Conservation (phyloP, 2,888 invertebrate genomes). For the Drosophila mayaguana region DNA sequence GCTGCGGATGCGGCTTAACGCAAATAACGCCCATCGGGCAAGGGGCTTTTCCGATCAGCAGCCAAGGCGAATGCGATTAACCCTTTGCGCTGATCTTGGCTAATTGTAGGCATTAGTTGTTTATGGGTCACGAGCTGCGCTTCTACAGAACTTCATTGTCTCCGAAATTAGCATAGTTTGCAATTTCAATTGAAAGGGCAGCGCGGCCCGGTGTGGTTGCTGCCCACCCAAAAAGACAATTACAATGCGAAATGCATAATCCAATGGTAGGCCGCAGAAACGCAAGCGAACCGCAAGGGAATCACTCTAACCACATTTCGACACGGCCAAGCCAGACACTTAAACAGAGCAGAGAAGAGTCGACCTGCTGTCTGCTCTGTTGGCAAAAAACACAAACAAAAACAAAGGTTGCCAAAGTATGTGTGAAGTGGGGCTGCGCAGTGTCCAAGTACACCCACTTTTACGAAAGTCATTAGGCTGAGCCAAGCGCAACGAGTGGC, state of each 20-base stretch:
- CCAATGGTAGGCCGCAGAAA: slow-evolving; percentile 69
- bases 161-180: slow-evolving; percentile 68
- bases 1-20: slow-evolving; percentile 67
- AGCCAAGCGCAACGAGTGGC: slow-evolving; percentile 46
- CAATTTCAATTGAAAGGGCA: slow-evolving; percentile 63
- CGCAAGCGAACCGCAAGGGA: slow-evolving; percentile 2
- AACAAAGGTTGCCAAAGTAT: slow-evolving; percentile 6
- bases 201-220: slow-evolving; percentile 1
- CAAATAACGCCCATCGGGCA: slow-evolving; percentile 61
- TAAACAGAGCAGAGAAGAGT: not conserved
- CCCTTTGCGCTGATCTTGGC: slow-evolving; percentile 50
- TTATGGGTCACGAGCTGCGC: slow-evolving; percentile 70
- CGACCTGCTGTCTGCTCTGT: slow-evolving; percentile 48
- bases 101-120: slow-evolving; percentile 81
- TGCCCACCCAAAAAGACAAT: slow-evolving; percentile 52
- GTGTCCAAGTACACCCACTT: slow-evolving; percentile 68
- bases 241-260: slow-evolving; percentile 60
- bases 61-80: slow-evolving; percentile 78
- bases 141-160: slow-evolving; percentile 71
- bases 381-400: slow-evolving; percentile 11
- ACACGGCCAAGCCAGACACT: slow-evolving; percentile 39
- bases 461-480: slow-evolving; percentile 69
- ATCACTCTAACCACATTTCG: slow-evolving; percentile 49
- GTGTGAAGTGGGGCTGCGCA: slow-evolving; percentile 24
- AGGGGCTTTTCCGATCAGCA: slow-evolving; percentile 63